Percentiles rank a stretch among this genome's conserved stretches.
Conservation (phyloP, 2,888 invertebrate species). For the Eupithecia vulgata region DNA sequence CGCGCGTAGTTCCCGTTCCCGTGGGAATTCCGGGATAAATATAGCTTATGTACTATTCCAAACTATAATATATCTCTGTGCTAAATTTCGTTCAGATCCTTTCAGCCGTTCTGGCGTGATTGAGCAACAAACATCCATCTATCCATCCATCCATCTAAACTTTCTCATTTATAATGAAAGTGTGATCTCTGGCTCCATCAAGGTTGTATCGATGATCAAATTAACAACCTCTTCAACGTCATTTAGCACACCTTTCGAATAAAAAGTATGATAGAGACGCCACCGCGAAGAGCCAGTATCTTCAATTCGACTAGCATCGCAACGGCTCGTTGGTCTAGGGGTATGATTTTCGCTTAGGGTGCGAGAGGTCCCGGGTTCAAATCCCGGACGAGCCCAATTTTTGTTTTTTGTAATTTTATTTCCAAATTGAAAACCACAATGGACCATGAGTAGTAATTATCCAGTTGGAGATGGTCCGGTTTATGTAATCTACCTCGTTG, state of each 20-base stretch:
- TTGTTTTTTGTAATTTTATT: neutral
- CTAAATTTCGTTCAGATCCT: no score
- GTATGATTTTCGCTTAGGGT: conserved; percentile 85
- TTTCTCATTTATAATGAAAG: no score
- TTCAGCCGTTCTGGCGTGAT: no score
- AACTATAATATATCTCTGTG: no score
- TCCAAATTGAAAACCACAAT: neutral
- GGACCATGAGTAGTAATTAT: neutral
- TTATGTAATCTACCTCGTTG: neutral
- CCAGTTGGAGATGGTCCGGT: neutral
- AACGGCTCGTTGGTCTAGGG: conserved; percentile 84
- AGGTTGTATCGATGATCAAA: neutral
- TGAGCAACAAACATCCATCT: no score
- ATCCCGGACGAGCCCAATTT: conserved; percentile 77
- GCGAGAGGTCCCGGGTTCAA: conserved; percentile 83
- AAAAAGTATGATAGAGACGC: neutral
- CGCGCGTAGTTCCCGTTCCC: no score
- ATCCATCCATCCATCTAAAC: no score
- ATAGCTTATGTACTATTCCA: no score
- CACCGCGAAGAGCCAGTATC: neutral
- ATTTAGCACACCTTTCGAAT: neutral
- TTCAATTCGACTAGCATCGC: fast-evolving
- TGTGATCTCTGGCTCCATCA: neutral
- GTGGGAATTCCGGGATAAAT: no score
- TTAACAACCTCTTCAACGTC: neutral